phyloP scores from a whole-genome alignment of 2,797 vertebrate genomes.

The Martes flavigula region DNA sequence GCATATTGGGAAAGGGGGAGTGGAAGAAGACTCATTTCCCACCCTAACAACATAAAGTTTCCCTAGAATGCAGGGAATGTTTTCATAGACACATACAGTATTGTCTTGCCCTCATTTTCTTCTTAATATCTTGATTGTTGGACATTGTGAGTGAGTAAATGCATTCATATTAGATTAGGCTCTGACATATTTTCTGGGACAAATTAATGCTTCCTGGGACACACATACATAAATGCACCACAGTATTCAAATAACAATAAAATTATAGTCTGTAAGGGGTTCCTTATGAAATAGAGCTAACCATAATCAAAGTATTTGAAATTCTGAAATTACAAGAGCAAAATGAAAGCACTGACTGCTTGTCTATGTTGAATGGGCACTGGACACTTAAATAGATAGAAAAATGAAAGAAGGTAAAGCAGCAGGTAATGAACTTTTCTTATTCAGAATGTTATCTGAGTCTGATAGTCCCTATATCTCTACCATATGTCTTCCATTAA shows the following conservation, averaged over 20 bases:
- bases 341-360: background rate
- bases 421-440: background rate
- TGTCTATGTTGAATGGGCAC: background rate
- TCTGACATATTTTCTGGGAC: background rate
- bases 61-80: background rate
- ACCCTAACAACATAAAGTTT: background rate
- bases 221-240: background rate
- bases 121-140: background rate
- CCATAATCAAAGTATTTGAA: background rate
- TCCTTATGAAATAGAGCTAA: background rate
- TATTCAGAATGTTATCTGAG: background rate
- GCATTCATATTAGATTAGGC: background rate
- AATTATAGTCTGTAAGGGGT: background rate
- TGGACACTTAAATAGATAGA: background rate
- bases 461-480: background rate
- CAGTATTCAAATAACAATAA: background rate
- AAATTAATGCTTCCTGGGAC: background rate
- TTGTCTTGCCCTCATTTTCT: background rate
- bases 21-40: background rate
- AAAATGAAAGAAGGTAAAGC: background rate
- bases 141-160: background rate
- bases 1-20: background rate
- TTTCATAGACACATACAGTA: rapidly evolving
- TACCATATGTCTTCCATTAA: background rate
- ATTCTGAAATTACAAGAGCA: background rate